These are phyloP conservation scores for Cryptocheilus praepositus DNA, from an alignment of 2,888 invertebrate species.

Conservation along the genomic window DNA sequence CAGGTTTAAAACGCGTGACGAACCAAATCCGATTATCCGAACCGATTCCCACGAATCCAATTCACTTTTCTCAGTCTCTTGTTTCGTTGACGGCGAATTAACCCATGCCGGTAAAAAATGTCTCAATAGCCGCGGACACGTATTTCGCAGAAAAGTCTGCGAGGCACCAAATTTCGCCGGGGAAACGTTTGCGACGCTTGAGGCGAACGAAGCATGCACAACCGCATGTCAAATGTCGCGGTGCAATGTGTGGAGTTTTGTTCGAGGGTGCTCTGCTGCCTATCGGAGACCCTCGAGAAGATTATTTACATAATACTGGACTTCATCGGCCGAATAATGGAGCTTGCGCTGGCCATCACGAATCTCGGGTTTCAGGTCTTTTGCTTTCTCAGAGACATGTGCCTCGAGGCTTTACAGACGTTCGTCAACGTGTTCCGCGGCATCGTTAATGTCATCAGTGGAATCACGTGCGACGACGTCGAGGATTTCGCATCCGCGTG, in stretches of 20 bases:
- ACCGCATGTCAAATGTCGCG: conserved; percentile 46
- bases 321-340: conserved; percentile 57
- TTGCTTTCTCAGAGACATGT: conserved; percentile 60
- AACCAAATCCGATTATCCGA: too few species aligned
- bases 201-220: conserved; percentile 31
- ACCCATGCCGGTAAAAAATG: too few species aligned
- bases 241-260: conserved; percentile 54
- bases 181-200: too few species aligned
- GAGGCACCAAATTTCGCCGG: too few species aligned
- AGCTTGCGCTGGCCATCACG: conserved; percentile 60
- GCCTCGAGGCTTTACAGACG: conserved; percentile 63
- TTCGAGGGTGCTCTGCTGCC: conserved; percentile 52
- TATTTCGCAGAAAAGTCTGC: too few species aligned
- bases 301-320: conserved; percentile 62
- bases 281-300: conserved; percentile 63
- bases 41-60: too few species aligned
- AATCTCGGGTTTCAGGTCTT: conserved; percentile 63
- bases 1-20: too few species aligned
- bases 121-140: too few species aligned
- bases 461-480: conserved; percentile 64
- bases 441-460: conserved; percentile 57
- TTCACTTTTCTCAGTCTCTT: too few species aligned
- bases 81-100: too few species aligned
- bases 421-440: conserved; percentile 63
- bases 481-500: conserved; percentile 66